phyloP scores from a whole-genome alignment of 1,140 invertebrate genomes.

The Penaeus indicus region DNA sequence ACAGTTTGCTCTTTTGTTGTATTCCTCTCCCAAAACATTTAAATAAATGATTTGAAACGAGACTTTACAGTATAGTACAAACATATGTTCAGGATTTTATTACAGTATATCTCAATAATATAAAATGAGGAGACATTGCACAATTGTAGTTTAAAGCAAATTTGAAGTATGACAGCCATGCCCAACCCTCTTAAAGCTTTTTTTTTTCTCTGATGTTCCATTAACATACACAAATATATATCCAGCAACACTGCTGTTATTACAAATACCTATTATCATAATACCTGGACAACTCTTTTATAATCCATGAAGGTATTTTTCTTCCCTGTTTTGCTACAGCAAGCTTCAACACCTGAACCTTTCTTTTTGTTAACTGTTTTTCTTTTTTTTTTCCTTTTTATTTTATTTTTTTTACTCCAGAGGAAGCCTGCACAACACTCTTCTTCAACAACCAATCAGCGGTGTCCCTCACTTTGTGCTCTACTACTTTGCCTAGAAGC shows the following conservation, averaged over 20 bases:
- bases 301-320: too few relatives aligned
- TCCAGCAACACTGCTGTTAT: too few relatives aligned
- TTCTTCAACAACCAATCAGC: not conserved
- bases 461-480: slow-evolving; percentile 48
- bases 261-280: too few relatives aligned
- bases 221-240: too few relatives aligned
- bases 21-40: slow-evolving; percentile 54
- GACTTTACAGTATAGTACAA: slow-evolving; percentile 60
- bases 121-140: slow-evolving; percentile 17
- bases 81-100: slow-evolving; percentile 31
- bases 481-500: slow-evolving; percentile 32
- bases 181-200: too few relatives aligned
- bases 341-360: too few relatives aligned
- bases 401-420: not conserved
- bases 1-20: slow-evolving; percentile 30
- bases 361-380: not conserved
- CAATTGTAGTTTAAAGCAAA: not conserved
- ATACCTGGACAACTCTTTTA: too few relatives aligned
- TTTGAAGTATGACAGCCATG: too few relatives aligned
- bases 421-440: not conserved
- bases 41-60: slow-evolving; percentile 44
- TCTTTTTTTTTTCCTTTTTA: not conserved
- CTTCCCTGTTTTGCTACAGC: too few relatives aligned
- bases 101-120: slow-evolving; percentile 31
- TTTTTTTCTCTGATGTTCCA: too few relatives aligned